phyloP scores from a whole-genome alignment of 2,113 vertebrate species.

The Prietella phreatophila region DNA sequence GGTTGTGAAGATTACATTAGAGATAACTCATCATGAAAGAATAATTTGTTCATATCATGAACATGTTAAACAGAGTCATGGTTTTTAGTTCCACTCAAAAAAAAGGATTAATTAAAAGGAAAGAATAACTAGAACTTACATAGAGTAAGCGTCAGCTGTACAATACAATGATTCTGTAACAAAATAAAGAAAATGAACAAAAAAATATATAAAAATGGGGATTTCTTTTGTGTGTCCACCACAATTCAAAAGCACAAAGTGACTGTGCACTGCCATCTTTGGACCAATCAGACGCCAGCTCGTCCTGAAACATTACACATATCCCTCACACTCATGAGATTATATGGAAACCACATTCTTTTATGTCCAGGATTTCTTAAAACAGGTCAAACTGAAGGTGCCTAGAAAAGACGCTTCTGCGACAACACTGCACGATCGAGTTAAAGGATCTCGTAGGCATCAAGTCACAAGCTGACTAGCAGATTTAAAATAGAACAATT shows the following conservation, averaged over 20 bases:
- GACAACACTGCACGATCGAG: background rate
- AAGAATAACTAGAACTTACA: background rate
- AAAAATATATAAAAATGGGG: too few species aligned
- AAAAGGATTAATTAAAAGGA: background rate
- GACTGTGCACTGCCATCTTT: background rate
- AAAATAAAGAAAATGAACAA: too few species aligned
- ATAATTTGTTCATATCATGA: background rate
- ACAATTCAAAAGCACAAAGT: background rate
- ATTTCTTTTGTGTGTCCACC: background rate
- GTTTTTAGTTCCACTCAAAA: background rate
- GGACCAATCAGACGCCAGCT: background rate
- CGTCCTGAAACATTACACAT: background rate
- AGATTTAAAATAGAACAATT: background rate
- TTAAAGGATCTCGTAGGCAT: background rate
- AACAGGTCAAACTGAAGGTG: background rate
- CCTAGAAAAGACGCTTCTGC: background rate
- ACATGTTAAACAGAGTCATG: background rate
- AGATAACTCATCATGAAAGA: background rate
- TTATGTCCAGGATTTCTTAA: background rate
- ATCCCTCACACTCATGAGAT: background rate
- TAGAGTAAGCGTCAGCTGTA: background rate
- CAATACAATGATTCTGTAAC: background rate
- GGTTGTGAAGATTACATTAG: background rate
- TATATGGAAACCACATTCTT: background rate
- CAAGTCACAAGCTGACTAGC: background rate